Evolutionary conservation across 2,797 vertebrate genomes (phyloP).

Genomic region (Bradypodion pumilum): DNA sequence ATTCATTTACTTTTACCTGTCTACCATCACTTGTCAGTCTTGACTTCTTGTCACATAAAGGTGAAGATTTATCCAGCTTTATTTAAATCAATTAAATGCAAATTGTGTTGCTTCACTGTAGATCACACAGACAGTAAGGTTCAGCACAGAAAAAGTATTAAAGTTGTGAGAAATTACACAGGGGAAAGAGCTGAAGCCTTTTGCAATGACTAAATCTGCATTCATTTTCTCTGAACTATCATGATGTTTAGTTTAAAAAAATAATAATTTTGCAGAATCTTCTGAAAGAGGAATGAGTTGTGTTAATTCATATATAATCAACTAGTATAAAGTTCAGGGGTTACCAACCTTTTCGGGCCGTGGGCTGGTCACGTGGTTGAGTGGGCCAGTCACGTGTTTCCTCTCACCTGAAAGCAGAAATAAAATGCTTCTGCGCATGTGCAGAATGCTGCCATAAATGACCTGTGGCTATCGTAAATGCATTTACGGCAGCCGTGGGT

Average conservation of each 20-base stretch:
- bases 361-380: too few species aligned
- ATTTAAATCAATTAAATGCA: constrained; percentile 48
- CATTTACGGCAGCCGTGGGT: too few species aligned
- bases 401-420: too few species aligned
- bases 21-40: constrained; percentile 38
- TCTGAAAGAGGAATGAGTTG: not conserved
- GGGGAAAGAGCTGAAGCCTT: constrained; percentile 2
- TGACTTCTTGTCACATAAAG: constrained; percentile 56
- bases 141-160: constrained; percentile 24
- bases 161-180: constrained; percentile 29
- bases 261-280: not conserved
- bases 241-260: not conserved
- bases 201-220: constrained; percentile 25
- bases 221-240: not conserved
- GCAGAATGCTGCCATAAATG: too few species aligned
- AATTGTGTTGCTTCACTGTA: constrained; percentile 47
- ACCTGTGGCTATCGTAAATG: too few species aligned
- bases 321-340: too few species aligned
- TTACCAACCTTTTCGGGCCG: too few species aligned
- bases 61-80: constrained; percentile 47
- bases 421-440: too few species aligned
- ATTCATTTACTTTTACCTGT: constrained; percentile 59
- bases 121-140: constrained; percentile 26
- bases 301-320: not conserved
- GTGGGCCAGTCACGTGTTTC: too few species aligned